Evolutionary conservation across 2,113 vertebrate genomes (phyloP).

Genomic region (Microtus oregoni): DNA sequence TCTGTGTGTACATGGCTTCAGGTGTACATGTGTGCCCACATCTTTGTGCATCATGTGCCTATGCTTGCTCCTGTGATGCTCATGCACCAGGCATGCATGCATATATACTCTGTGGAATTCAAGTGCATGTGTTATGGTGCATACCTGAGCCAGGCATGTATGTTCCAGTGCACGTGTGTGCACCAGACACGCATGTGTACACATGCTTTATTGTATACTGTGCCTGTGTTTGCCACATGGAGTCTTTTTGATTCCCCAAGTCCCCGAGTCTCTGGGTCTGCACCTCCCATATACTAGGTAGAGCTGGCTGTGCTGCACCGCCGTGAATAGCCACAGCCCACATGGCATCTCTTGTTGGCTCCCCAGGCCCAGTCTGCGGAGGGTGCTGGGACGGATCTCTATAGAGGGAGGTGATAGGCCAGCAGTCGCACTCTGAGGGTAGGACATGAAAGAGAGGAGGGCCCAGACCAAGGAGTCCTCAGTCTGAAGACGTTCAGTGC

Average conservation of each 20-base stretch:
- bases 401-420: not conserved
- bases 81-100: not conserved
- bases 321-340: not conserved
- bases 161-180: not conserved
- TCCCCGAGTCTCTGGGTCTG: fast-evolving
- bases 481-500: not conserved
- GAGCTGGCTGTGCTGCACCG: not conserved
- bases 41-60: not conserved
- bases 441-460: not conserved
- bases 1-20: not conserved
- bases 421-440: not conserved
- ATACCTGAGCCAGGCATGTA: not conserved
- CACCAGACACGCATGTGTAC: not conserved
- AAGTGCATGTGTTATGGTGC: not conserved
- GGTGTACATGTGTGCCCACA: too few relatives aligned
- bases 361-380: not conserved
- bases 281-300: not conserved
- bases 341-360: not conserved
- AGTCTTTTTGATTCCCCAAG: too few relatives aligned
- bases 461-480: not conserved
- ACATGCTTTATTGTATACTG: not conserved
- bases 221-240: not conserved
- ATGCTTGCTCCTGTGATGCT: not conserved
- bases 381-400: not conserved
- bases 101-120: not conserved